Evolutionary conservation across 2,888 invertebrate genomes (phyloP).

Genomic region (Lepidocyrtinus sp.): DNA sequence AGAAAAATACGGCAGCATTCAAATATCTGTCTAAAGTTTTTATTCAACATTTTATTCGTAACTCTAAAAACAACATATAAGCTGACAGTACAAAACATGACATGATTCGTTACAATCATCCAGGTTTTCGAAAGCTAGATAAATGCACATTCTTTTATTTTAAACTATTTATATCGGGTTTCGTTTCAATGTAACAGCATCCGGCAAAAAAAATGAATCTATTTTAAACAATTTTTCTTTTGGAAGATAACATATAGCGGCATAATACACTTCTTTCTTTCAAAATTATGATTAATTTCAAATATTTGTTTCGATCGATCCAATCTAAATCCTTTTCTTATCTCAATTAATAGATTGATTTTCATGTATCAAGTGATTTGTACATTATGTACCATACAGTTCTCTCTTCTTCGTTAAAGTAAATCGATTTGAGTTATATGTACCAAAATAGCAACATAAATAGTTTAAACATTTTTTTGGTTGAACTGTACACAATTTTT

Average conservation of each 20-base stretch:
- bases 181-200: conserved; percentile 14
- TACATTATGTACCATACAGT: conserved; percentile 52
- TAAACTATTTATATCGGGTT: conserved; percentile 26
- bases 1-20: no score
- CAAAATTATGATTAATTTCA: neutral
- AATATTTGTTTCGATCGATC: neutral
- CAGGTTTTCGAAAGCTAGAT: conserved; percentile 45
- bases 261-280: neutral
- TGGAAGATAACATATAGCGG: neutral
- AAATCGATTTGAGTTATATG: conserved; percentile 44
- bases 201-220: no score
- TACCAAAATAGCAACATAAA: conserved; percentile 60
- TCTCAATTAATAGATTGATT: conserved; percentile 31
- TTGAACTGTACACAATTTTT: conserved; percentile 46
- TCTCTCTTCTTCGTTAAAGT: conserved; percentile 37
- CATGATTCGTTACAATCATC: conserved; percentile 49
- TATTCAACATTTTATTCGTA: conserved; percentile 45
- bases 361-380: conserved; percentile 47
- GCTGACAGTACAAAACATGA: conserved; percentile 54
- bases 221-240: no score
- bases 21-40: conserved; percentile 41
- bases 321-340: conserved; percentile 12
- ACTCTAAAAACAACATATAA: conserved; percentile 42
- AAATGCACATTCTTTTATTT: conserved; percentile 43
- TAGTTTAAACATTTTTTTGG: conserved; percentile 47